Base-by-base conservation (phyloP, 2,797 vertebrate genomes). In the Pelobates cultripes region DNA sequence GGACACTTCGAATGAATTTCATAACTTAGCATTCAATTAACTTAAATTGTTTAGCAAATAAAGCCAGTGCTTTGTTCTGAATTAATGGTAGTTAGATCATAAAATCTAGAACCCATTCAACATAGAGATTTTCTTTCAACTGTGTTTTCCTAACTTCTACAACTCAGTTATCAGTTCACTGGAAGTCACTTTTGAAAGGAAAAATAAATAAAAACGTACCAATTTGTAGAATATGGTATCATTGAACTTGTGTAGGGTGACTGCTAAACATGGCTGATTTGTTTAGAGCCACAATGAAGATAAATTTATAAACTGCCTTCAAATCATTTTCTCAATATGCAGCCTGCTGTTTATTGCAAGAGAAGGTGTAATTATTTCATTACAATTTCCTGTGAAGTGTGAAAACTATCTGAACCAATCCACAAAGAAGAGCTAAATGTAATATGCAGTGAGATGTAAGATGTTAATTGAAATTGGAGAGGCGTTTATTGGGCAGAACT, bases 311-410 rank as follows among this genome's bases (percentile, higher is more conserved):
- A 75, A 61, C 70, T 75, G 82, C 71, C 42, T 60, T 70, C 45
- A 72, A 67, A 41, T 75, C 41, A 47, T 47, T 67, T 41, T 66
- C 64, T 67, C 45, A 71, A 79, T 67, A 79, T 55, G 77, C 77
- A 17, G 61, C 72, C 43, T 72, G 77, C 73, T 91, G 92, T 88
- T 86, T 91, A 92, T 91, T 91, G 89, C 89, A 86, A 88, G 90
- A 88, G 85, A 86, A 90, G 86, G 89, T 93, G 91, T 93, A 92
- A 94, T 94, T 93, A 94, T 93, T 94, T 93, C 92, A 94, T 93
- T 94, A 93, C 88, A 90, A 90, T 93, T 94, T 91, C 90, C 92
- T 93, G 90, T 93, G 93, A 94, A 94, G 93, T 94, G 94, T 94
- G 93, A 94, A 93, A 93, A 92, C 91, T 93, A 90, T 93, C 92